Percentiles rank a stretch among this genome's conserved stretches.
Conservation (phyloP, 2,113 vertebrate species). For the Dromiciops gliroides region DNA sequence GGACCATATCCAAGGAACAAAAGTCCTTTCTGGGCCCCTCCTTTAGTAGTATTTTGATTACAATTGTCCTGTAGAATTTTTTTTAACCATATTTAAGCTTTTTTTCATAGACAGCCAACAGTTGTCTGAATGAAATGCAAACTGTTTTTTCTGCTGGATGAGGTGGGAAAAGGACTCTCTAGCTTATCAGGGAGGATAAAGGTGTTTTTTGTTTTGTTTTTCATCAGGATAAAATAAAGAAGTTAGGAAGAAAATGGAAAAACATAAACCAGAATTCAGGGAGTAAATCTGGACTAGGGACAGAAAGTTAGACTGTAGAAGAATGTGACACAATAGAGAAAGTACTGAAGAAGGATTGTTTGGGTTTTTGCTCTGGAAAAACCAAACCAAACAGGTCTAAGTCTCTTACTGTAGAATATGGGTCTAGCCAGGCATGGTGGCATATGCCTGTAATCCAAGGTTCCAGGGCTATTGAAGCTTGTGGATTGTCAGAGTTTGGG, state of each 20-base stretch:
- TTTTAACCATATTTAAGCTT: background rate
- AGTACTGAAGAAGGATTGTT: background rate
- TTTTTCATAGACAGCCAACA: background rate
- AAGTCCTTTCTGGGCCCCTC: background rate
- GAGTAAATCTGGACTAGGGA: background rate
- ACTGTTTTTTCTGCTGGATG: background rate
- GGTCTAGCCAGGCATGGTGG: background rate
- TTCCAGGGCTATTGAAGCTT: background rate
- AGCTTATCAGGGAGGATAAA: background rate
- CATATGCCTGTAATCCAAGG: background rate
- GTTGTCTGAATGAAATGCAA: background rate
- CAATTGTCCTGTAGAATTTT: background rate
- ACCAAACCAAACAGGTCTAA: background rate
- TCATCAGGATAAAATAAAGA: background rate
- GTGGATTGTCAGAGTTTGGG: background rate
- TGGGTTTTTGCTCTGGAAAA: background rate
- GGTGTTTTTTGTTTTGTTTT: background rate
- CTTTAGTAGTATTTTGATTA: background rate
- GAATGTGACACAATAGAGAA: background rate
- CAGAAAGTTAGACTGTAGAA: background rate
- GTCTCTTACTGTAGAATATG: background rate
- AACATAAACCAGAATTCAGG: background rate
- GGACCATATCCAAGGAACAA: background rate
- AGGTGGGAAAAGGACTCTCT: background rate
- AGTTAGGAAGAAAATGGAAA: background rate